Percentiles rank a stretch among this genome's conserved stretches.
Evolutionary conservation across 1,140 invertebrate genomes (phyloP).

Genomic region (Papilio helenus): DNA sequence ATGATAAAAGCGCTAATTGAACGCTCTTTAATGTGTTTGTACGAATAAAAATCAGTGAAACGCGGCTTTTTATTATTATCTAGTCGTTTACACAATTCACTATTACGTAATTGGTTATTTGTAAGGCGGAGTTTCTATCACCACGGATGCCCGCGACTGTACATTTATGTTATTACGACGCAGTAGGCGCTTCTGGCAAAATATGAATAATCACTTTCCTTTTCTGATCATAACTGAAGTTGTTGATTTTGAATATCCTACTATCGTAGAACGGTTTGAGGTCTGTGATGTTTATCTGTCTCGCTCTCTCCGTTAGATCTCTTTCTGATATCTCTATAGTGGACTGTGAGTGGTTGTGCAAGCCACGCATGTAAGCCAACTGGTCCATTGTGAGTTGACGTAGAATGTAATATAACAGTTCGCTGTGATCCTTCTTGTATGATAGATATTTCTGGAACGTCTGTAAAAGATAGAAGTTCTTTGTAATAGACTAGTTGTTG

Average conservation of each 20-base stretch:
- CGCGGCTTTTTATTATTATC: too few species aligned
- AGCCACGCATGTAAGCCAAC: conserved; percentile 92
- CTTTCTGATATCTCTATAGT: conserved; percentile 96
- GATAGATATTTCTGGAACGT: conserved; percentile 96
- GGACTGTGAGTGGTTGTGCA: conserved; percentile 88
- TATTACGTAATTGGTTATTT: too few species aligned
- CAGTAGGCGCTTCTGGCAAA: conserved; percentile 83
- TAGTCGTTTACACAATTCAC: too few species aligned
- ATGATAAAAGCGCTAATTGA: too few species aligned
- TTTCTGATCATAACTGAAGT: conserved; percentile 93
- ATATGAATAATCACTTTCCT: conserved; percentile 94
- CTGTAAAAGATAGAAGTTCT: conserved; percentile 78
- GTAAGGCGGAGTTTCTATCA: too few species aligned
- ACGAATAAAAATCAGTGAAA: too few species aligned
- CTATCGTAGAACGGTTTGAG: conserved; percentile 96
- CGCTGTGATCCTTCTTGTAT: conserved; percentile 98
- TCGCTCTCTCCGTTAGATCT: conserved; percentile 95
- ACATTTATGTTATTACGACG: conserved; percentile 36
- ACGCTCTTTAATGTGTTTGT: too few species aligned
- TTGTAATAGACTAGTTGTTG: conserved; percentile 15
- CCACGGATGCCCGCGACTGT: too few species aligned
- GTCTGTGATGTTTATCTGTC: conserved; percentile 96
- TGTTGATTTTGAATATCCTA: conserved; percentile 94
- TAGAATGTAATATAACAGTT: conserved; percentile 97
- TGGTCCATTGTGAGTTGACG: conserved; percentile 97